Conservation (phyloP, 2,113 vertebrate genomes). For the human (Homo sapiens) region DNA sequence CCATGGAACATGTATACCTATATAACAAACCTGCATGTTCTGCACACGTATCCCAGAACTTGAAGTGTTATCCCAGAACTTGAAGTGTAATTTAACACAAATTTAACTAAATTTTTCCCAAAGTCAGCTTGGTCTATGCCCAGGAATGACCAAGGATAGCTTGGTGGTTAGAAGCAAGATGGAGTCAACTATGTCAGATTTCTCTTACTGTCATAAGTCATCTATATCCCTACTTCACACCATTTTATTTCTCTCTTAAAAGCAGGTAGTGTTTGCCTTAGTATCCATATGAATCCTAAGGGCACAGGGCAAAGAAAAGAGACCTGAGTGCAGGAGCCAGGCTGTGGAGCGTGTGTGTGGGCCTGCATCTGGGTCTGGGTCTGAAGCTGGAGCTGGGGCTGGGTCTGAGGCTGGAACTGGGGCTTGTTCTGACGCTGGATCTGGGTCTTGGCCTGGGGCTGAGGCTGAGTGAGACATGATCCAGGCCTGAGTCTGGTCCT, state of each 20-base stretch:
- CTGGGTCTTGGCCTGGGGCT: not conserved
- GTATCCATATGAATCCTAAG: not conserved
- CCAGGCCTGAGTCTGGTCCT: not conserved
- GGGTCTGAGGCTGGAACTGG: too few species aligned
- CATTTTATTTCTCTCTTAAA: not conserved
- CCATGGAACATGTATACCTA: too few species aligned
- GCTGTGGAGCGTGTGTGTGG: not conserved
- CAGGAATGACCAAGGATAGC: too few species aligned
- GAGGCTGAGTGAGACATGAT: not conserved
- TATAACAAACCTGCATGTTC: too few species aligned
- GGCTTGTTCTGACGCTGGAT: not conserved
- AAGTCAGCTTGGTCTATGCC: too few species aligned
- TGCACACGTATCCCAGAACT: too few species aligned
- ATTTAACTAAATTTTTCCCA: too few species aligned
- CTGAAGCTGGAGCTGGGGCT: not conserved
- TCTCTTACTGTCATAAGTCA: not conserved
- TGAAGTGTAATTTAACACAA: too few species aligned
- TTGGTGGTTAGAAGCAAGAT: too few species aligned
- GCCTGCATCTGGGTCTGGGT: not conserved
- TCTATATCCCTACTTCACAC: rapidly evolving
- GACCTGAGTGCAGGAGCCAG: not conserved
- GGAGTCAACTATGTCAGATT: too few species aligned
- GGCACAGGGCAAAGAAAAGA: not conserved
- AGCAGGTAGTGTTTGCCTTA: not conserved
- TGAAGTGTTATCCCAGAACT: too few species aligned